Evolutionary conservation across 1,140 invertebrate species (phyloP), one percentile per base, ranked within the genome.

Genomic region (Antheraea pernyi): DNA sequence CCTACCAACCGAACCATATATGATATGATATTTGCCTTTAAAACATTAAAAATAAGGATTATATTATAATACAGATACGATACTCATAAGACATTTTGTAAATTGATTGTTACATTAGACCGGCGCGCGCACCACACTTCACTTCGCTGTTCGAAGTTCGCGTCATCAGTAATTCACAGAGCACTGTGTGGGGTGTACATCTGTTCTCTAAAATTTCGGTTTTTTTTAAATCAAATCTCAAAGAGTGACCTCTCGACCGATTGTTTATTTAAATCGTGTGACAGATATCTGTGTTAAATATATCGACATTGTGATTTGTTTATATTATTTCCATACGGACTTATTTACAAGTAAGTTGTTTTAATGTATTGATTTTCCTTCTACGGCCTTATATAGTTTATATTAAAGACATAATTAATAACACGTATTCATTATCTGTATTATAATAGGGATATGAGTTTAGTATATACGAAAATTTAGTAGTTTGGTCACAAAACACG

Each of bases 101-200:
- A 69, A 48, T 69, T 58, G 70, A 67, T 18, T 59, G 70, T 76
- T 62, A 53, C 74, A 78, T 53, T 53, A 3, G 7, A 79, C 82
- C 83, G 80, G 80, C 84, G 78, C 11, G 76, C 79, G 81, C 79
- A 62, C 69, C 62, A 63, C 70, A 42, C 75, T 53, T 53, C 46
- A 6, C 46, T 53, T 53, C 46, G 46, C 11, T 53, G 6, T 53
- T 53, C 46, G 16, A 13, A 53, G 46, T 53, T 70, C 74, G 78
- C 88, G 85, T 88, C 83, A 87, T 79, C 85, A 91, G 89, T 89
- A 77, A 77, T 72, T 74, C 70, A 71, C 58, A 72, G 71, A 67
- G 67, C 59, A 76, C 70, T 76, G 74, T 69, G 59, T 67, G n/a
- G 73, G 70, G 63, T 67, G 65, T 67, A 74, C 88, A 87, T 68